These are phyloP conservation scores for Parnassius smintheus DNA, from an alignment of 2,888 invertebrate species.

Conservation along the genomic window DNA sequence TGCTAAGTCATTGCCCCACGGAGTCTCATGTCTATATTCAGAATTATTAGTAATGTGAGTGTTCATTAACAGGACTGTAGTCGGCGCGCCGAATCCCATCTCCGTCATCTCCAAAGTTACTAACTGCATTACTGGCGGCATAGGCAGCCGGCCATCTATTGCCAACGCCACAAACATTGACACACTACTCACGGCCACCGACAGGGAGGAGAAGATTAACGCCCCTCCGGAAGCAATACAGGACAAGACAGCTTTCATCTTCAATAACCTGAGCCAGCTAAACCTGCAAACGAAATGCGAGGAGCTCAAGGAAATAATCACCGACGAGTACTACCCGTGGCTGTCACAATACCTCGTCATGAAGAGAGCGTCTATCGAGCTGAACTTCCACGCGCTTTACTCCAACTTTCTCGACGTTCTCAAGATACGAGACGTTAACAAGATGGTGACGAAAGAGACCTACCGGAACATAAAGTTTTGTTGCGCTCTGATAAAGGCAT, in stretches of 20 bases:
- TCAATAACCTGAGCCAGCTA: constrained; percentile 98
- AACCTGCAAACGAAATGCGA: constrained; percentile 97
- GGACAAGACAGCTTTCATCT: constrained; percentile 99
- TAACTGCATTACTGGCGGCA: constrained; percentile 79
- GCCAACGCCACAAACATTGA: constrained; percentile 99
- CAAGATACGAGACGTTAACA: constrained; percentile 90
- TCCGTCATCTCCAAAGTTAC: constrained; percentile 84
- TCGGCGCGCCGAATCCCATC: constrained; percentile 64
- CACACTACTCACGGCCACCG: constrained; percentile 95
- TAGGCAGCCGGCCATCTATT: constrained; percentile 90
- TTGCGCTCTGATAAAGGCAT: constrained; percentile 98
- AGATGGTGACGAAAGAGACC: constrained; percentile 95
- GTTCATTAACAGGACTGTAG: constrained; percentile 56
- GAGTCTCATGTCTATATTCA: not conserved
- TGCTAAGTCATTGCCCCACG: too few relatives aligned
- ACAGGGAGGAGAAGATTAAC: constrained; percentile 94
- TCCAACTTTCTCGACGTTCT: constrained; percentile 97
- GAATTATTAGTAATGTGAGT: constrained; percentile 27
- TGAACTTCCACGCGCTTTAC: constrained; percentile 98
- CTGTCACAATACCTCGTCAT: constrained; percentile 98
- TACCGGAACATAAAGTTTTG: constrained; percentile 96
- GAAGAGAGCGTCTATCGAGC: constrained; percentile 98
- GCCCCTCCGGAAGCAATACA: constrained; percentile 96
- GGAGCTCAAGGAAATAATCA: constrained; percentile 94
- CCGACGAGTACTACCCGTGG: constrained; percentile 97